A percentile compares a stretch with the other conserved stretches of the same genome.
These are phyloP conservation scores for Tiliacea citrago DNA, from an alignment of 2,888 invertebrate species.

Conservation along the genomic window DNA sequence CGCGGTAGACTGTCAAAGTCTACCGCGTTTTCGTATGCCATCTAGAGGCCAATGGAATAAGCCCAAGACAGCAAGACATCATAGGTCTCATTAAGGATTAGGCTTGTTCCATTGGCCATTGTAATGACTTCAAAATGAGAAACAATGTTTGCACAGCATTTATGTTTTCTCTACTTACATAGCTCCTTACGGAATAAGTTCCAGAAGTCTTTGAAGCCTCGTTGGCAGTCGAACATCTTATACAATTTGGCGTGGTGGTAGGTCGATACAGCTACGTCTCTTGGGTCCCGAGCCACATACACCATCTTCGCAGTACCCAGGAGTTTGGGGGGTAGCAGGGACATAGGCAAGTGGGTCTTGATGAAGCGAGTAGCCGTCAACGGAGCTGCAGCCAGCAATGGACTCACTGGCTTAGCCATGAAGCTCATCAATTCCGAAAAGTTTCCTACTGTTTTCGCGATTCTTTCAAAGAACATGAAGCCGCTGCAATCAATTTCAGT, in stretches of 20 bases:
- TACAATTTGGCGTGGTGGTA: slow-evolving; percentile 92
- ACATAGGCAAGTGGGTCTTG: slow-evolving; percentile 93
- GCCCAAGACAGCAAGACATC: not conserved
- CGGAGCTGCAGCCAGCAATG: slow-evolving; percentile 56
- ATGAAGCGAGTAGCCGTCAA: slow-evolving; percentile 90
- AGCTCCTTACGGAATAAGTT: slow-evolving; percentile 90
- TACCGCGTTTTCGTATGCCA: no score
- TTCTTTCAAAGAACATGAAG: slow-evolving; percentile 35
- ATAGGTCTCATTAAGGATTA: not conserved
- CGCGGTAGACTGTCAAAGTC: no score
- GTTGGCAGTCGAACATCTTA: slow-evolving; percentile 88
- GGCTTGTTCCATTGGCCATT: not conserved
- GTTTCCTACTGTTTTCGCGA: slow-evolving; percentile 2
- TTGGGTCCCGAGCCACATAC: slow-evolving; percentile 95
- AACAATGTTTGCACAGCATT: not conserved
- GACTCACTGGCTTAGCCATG: slow-evolving; percentile 28
- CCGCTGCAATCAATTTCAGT: slow-evolving; percentile 18
- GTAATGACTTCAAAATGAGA: not conserved
- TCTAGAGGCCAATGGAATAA: no score
- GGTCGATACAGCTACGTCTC: slow-evolving; percentile 94
- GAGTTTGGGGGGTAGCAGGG: slow-evolving; percentile 91
- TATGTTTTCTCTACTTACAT: slow-evolving; percentile 84
- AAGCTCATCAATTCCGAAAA: not conserved
- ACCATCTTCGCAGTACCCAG: slow-evolving; percentile 90
- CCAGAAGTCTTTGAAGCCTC: slow-evolving; percentile 92